phyloP scores from a whole-genome alignment of 2,888 invertebrate species.

The Shargacucullia verbasci region DNA sequence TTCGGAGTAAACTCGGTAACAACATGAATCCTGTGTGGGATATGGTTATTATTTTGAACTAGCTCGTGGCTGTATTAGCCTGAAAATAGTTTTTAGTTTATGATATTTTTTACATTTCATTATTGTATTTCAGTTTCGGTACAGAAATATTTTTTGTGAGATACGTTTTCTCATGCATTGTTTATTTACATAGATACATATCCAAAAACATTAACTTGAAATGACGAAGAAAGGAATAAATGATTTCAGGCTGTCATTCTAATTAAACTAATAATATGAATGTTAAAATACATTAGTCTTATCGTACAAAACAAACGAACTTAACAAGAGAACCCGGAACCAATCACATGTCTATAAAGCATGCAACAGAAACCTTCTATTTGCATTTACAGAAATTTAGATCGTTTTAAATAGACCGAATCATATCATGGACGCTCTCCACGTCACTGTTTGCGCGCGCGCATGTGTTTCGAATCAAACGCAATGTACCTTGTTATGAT shows the following conservation, averaged over 20 bases:
- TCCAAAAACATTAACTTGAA: too few relatives aligned
- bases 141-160: too few relatives aligned
- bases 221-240: too few relatives aligned
- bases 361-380: constrained; percentile 31
- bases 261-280: too few relatives aligned
- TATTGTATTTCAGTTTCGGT: too few relatives aligned
- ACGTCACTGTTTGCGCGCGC: constrained; percentile 50
- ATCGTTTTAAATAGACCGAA: constrained; percentile 53
- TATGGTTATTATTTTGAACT: constrained; percentile 17
- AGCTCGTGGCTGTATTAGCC: background rate
- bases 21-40: constrained; percentile 6
- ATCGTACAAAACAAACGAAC: background rate
- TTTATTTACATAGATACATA: too few relatives aligned
- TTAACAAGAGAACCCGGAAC: constrained; percentile 5
- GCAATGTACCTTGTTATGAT: constrained; percentile 63
- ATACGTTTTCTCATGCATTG: too few relatives aligned
- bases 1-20: constrained; percentile 8
- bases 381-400: constrained; percentile 38
- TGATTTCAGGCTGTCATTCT: too few relatives aligned
- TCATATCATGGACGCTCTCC: constrained; percentile 27
- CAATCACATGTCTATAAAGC: constrained; percentile 22
- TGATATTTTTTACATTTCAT: too few relatives aligned
- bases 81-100: background rate
- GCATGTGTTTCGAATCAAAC: constrained; percentile 69
- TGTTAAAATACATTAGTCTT: background rate